Evolutionary conservation across 2,113 vertebrate species (phyloP), one percentile per base, ranked within the genome.

Genomic region (Aspiorhynchus laticeps): DNA sequence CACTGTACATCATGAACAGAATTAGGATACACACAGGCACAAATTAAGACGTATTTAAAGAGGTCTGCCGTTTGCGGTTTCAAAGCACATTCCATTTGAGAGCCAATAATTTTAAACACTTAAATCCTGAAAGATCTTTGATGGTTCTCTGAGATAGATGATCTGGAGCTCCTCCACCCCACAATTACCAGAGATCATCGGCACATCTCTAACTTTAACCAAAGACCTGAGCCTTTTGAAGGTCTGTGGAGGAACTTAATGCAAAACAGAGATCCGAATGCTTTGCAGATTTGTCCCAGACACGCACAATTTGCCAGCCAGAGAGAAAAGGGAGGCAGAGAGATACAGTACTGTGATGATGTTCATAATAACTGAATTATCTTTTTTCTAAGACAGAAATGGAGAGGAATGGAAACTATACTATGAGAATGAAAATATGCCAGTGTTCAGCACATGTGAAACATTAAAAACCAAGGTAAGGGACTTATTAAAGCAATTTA

Each of bases 161-260:
- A 86, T 84, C 88, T 71, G 89, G 89, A 88, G 89, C 91, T 89
- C 43, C 3, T 46, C 43, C 43, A 46, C 43, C 43, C 43, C 43
- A 46, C 43, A 46, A 90, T 86, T 85, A 89, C 90, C 89, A 89
- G 87, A 91, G 93, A 93, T 93, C 90, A 90, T 90, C 87, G 81
- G 84, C 83, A 87, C 88, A 88, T 88, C 86, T 51, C 84, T 63
- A 88, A 90, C 85, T 90, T 85, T 21, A 90, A 91, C 89, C 91
- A 88, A 77, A 92, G 88, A 94, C 89, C 88, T 84, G 87, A 85
- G 48, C 75, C 63, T 90, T 91, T 90, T 84, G 81, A 76, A 89
- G 91, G 90, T 93, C 82, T 92, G 93, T 92, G 77, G 92, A 92
- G 92, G 93, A 89, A 91, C 90, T 87, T 94, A 92, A 94, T 93